Base-by-base conservation (phyloP, 2,797 vertebrate genomes). In the Sebastes umbrosus region DNA sequence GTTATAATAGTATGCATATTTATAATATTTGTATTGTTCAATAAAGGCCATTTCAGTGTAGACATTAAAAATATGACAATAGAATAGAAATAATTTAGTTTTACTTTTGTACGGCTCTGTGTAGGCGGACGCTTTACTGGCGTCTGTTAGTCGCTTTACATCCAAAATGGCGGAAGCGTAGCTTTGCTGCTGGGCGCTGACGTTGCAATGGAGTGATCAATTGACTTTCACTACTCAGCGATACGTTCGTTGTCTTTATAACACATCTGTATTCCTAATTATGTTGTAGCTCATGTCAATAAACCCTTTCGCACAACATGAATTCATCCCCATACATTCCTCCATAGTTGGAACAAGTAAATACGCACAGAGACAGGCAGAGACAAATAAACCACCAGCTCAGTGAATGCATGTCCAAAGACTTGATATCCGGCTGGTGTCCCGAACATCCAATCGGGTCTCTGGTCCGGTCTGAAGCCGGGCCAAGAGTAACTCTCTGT, bases 321-420 rank as follows among this genome's bases (percentile, higher is more conserved):
- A 57, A 36, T 62, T 60, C 29, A 54, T 24, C 32, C 22, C 24
- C 46, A n/a, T 18, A 16, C 4, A 8, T 43, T 69, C 73, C 9
- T 80, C 36, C 62, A 43, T 20, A 52, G 43, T 16, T 64, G 57
- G 54, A 70, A 69, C 16, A 66, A 68, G 52, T 70, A 32, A 73
- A 74, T 72, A 46, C n/a, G 6, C 59, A 64, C 39, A 55, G 16
- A 77, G 55, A 77, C 73, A 76, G 82, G 66, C 36, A 79, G 57
- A 76, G 65, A 75, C 64, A 71, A 84, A 83, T 86, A 68, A 69
- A 60, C n/a, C 50, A 65, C 62, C 63, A 54, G 71, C 74, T 91
- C 80, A 82, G 75, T 83, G 90, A 91, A 84, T 75, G 84, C 81
- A 80, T 84, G 81, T 85, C 84, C 82, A 91, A 90, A 92, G 75